These are phyloP conservation scores for Tanypteryx hageni DNA, from an alignment of 2,888 invertebrate genomes.

Conservation along the genomic window DNA sequence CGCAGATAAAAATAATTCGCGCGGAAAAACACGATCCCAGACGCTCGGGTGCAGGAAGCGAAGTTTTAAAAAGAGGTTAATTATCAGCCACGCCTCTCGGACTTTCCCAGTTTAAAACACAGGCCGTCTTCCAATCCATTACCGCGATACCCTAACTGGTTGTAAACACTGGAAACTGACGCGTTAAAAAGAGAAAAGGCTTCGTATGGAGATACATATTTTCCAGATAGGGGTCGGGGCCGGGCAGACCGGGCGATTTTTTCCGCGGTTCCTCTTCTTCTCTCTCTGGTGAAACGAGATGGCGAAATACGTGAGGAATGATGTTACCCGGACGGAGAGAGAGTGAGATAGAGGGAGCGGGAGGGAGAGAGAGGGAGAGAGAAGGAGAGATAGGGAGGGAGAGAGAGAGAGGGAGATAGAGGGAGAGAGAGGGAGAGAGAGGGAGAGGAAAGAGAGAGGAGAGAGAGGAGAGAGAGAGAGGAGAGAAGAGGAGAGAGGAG, in stretches of 20 bases:
- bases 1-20: neutral
- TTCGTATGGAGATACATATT: neutral
- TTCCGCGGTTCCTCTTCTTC: neutral
- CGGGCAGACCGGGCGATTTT: neutral
- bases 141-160: neutral
- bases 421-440: no score
- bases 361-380: no score
- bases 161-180: slow-evolving; percentile 15
- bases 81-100: slow-evolving; percentile 44
- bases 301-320: slow-evolving; percentile 16
- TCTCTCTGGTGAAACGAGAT: neutral
- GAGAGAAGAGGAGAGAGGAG: no score
- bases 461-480: no score
- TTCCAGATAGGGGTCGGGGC: neutral
- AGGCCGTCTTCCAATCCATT: neutral
- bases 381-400: no score
- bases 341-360: neutral
- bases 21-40: neutral
- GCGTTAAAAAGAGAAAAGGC: neutral
- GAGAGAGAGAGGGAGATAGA: no score
- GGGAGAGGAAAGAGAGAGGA: no score
- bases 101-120: neutral
- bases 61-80: neutral
- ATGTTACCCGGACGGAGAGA: neutral
- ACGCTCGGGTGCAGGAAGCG: neutral